Base-by-base conservation (phyloP, 2,797 vertebrate genomes). In the Eulemur rubriventer region DNA sequence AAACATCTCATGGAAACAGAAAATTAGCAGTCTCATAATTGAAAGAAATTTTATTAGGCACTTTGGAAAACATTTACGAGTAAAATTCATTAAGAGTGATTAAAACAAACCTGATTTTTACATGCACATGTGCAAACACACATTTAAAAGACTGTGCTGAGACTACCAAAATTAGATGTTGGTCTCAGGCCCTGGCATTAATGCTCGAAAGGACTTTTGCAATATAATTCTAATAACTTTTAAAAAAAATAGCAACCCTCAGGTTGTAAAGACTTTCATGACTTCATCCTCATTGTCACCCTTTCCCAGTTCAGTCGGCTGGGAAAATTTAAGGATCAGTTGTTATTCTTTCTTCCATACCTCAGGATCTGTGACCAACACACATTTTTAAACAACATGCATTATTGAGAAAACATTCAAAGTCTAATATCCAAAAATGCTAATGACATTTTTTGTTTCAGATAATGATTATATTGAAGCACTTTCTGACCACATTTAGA, bases 1-100 rank as follows among this genome's bases (percentile, higher is more conserved):
- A 91, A 96, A 93, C 90, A 98, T 97, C 95, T 96, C 85, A 38
- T 91, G 67, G 55, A 95, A 94, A 89, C 20, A 96, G 84, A 38
- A 96, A 95, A 78, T 86, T 86, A 91, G 46, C 70, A 84, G 52
- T 52, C 65, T 89, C 57, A 72, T 73, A 73, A 93, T 57, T 59
- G 65, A 88, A 92, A 90, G 26, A 80, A 96, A 79, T 76, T 81
- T 17, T n/a, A 75, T 16, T 52, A 88, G 73, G 20, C 28, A 93
- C 59, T 92, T 91, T 26, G 13, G 30, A 95, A 96, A 91, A 88
- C 16, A 94, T 91, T 87, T 93, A 96, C 43, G 33, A 50, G 52
- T 9, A 93, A 94, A 95, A 93, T 93, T 57, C 38, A 87, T 70
- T 8, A 83, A 14, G 43, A 82, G 22, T 50, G 33, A 65, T 92